Conservation (phyloP, 2,888 invertebrate genomes). For the Chymomyza procnemis region DNA sequence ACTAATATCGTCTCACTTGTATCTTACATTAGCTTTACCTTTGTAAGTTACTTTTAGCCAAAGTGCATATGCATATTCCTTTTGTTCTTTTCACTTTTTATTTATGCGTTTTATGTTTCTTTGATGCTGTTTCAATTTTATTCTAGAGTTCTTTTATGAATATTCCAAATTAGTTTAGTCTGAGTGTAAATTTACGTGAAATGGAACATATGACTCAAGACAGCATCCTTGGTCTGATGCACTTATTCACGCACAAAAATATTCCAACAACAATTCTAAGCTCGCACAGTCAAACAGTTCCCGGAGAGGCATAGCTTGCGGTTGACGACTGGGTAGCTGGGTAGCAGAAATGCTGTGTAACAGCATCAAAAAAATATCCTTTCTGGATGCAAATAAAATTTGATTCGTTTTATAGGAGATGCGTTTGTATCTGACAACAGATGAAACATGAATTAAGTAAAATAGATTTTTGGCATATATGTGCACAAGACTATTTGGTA, state of each 20-base stretch:
- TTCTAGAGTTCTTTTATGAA: conserved; percentile 10
- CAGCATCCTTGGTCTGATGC: background rate
- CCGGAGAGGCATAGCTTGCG: background rate
- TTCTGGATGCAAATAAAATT: background rate
- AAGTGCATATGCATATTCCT: background rate
- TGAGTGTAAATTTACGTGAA: conserved; percentile 21
- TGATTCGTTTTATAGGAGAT: background rate
- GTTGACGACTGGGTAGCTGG: too few relatives aligned
- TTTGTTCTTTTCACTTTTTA: conserved; percentile 50
- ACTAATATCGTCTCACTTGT: too few relatives aligned
- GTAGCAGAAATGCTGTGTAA: too few relatives aligned
- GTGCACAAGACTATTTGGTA: too few relatives aligned
- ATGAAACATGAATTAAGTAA: background rate
- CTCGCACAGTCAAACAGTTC: conserved; percentile 24
- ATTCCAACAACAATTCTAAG: conserved; percentile 5
- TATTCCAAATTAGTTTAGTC: conserved; percentile 26
- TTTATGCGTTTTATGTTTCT: conserved; percentile 53
- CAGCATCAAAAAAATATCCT: background rate
- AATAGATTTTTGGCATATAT: background rate
- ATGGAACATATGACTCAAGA: conserved; percentile 45
- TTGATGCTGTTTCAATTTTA: conserved; percentile 33
- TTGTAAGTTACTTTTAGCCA: background rate
- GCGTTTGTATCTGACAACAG: background rate
- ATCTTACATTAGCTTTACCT: background rate
- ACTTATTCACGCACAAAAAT: conserved; percentile 4